Base-by-base conservation (phyloP, 2,888 invertebrate species). In the Lasioglossum calceatum region DNA sequence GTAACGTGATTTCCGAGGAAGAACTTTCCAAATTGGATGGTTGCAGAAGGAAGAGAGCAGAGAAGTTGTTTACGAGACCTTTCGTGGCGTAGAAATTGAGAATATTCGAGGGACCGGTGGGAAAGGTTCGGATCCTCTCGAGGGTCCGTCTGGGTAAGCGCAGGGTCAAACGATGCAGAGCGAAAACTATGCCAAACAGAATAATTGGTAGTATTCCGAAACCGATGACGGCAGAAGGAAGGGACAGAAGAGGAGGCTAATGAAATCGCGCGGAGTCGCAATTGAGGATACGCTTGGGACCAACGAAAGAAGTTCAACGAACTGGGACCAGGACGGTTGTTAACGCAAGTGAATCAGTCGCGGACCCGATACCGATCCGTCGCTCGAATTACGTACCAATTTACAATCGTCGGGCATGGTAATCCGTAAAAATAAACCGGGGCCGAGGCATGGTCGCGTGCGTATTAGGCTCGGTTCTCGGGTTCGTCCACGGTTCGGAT, bases 351-450 rank as follows among this genome's bases (percentile, higher is more conserved):
- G 81, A 85, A 85, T 86, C 85, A 85, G 81, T 82, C 73, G 58
- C 71, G 82, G 61, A 76, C 70, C 72, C 61, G 77, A 85, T 76
- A 81, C 81, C 81, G 78, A 80, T 67, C 80, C 61, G 88, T 88
- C 88, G 89, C 88, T 78, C 87, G 91, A 89, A 92, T 93, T 92
- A 91, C 92, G 88, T 91, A 92, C 91, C 93, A 92, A 94, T 93
- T 94, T 93, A 92, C 93, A 93, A 93, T 90, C 91, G 92, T 92
- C 92, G 88, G 86, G 87, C 85, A 79, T 86, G 82, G 81, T 82
- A 82, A 89, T 82, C 80, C 67, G 90, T 87, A 90, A 93, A 93
- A 93, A 93, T 92, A 91, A 92, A 92, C 67, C 81, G 84, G 85
- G 81, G 84, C 82, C 82, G 77, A 73, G 85, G 82, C 87, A 80